Evolutionary conservation across 2,888 invertebrate species (phyloP).

Genomic region (Prenolepis imparis): DNA sequence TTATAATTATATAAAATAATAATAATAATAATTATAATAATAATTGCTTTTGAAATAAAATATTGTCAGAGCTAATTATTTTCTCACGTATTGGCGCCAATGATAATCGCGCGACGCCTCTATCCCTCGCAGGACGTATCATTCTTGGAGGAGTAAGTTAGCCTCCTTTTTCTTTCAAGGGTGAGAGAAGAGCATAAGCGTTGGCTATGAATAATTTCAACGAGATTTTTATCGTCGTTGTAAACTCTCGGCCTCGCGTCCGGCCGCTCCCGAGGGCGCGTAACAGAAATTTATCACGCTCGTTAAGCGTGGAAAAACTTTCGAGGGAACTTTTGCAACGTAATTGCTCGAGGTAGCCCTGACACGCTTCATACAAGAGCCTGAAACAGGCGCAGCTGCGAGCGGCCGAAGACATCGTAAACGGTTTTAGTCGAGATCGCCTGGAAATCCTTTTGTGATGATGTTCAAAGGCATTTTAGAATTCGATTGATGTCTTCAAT

Average conservation of each 20-base stretch:
- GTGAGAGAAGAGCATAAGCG: slow-evolving; percentile 61
- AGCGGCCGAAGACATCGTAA: slow-evolving; percentile 53
- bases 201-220: slow-evolving; percentile 82
- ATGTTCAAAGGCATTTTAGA: background rate
- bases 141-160: slow-evolving; percentile 39
- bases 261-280: slow-evolving; percentile 71
- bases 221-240: slow-evolving; percentile 82
- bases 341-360: slow-evolving; percentile 75
- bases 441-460: background rate
- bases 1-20: too few species aligned
- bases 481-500: slow-evolving; percentile 23
- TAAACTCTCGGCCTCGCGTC: slow-evolving; percentile 72
- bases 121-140: slow-evolving; percentile 45
- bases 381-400: slow-evolving; percentile 65
- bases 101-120: slow-evolving; percentile 18
- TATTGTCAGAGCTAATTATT: background rate
- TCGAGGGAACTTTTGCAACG: slow-evolving; percentile 76
- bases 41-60: background rate
- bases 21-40: too few species aligned
- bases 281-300: slow-evolving; percentile 83
- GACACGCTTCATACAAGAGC: slow-evolving; percentile 57
- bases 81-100: background rate
- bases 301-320: slow-evolving; percentile 81
- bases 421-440: slow-evolving; percentile 58
- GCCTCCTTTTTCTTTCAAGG: slow-evolving; percentile 59